These are phyloP conservation scores for Damaliscus lunatus DNA, from an alignment of 2,113 vertebrate species.

Conservation along the genomic window DNA sequence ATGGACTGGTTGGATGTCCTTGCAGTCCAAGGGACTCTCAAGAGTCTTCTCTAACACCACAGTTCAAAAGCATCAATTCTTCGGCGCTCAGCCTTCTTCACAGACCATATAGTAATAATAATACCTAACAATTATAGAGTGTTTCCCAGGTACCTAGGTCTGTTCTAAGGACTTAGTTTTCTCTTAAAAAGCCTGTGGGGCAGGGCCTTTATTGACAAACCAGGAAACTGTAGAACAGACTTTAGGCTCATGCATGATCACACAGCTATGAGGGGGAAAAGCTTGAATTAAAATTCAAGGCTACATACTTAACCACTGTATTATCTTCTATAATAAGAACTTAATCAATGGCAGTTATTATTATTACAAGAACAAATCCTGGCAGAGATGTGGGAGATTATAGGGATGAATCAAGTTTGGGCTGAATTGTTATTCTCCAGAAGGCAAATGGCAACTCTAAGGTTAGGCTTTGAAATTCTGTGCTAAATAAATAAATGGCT, in stretches of 20 bases:
- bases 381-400: not conserved
- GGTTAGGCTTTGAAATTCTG: conserved; percentile 28
- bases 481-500: not conserved
- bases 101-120: no score
- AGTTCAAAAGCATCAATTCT: no score
- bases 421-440: not conserved
- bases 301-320: not conserved
- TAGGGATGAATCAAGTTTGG: not conserved
- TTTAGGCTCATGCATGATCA: not conserved
- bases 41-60: no score
- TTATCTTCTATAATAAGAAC: not conserved
- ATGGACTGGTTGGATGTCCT: no score
- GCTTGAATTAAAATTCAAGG: not conserved
- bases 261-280: not conserved
- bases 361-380: not conserved
- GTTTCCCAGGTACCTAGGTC: not conserved
- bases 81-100: no score
- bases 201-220: not conserved
- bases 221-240: not conserved
- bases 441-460: not conserved
- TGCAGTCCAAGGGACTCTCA: no score
- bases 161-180: conserved; percentile 11
- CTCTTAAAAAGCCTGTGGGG: not conserved
- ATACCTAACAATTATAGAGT: not conserved
- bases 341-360: not conserved